These are phyloP conservation scores for Cerastoderma edule DNA, from an alignment of 2,888 invertebrate species.

Conservation along the genomic window DNA sequence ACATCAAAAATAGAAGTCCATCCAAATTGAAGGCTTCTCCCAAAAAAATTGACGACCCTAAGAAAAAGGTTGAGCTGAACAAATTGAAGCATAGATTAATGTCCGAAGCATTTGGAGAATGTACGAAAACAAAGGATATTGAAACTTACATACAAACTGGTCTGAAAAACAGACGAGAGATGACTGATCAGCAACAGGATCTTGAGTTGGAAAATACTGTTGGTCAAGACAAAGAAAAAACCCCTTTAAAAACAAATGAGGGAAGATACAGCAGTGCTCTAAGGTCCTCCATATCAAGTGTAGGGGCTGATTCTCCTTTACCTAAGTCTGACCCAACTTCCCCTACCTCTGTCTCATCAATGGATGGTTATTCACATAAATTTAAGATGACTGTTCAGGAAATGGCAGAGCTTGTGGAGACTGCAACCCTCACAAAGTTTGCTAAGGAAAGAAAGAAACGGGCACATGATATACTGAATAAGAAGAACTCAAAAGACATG, in stretches of 20 bases:
- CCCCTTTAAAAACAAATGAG: conserved; percentile 3
- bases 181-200: no score
- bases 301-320: not conserved
- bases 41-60: not conserved
- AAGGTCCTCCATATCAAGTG: conserved; percentile 3
- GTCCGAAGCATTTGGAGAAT: conserved; percentile 29
- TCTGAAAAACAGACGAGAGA: not conserved
- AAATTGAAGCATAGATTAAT: conserved; percentile 40
- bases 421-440: conserved; percentile 52
- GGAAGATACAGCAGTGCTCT: not conserved
- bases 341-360: conserved; percentile 36
- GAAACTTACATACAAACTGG: not conserved
- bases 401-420: conserved; percentile 56
- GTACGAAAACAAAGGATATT: not conserved
- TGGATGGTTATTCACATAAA: conserved; percentile 45
- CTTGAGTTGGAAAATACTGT: not conserved
- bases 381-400: conserved; percentile 59
- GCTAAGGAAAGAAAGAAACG: conserved; percentile 52
- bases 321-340: conserved; percentile 25
- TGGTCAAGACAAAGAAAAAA: conserved; percentile 1
- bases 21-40: not conserved
- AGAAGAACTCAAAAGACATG: conserved; percentile 31
- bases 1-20: not conserved
- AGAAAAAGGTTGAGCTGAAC: conserved; percentile 24
- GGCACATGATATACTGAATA: conserved; percentile 43